phyloP scores from a whole-genome alignment of 2,888 invertebrate genomes.

The Drosophila paranaensis region DNA sequence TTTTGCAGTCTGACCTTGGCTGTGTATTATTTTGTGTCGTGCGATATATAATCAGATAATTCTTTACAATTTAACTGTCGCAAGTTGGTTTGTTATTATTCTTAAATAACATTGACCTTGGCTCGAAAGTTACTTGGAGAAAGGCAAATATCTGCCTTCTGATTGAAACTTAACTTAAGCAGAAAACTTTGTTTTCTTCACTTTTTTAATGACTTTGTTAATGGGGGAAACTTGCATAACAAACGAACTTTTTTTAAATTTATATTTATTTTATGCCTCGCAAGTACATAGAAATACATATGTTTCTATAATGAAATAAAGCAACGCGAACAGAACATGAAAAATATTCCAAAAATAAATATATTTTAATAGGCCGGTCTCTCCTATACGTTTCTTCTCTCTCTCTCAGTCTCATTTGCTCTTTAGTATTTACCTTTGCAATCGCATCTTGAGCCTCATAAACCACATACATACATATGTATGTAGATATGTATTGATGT shows the following conservation, averaged over 20 bases:
- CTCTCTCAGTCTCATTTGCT: background rate
- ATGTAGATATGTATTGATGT: background rate
- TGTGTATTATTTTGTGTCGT: constrained; percentile 10
- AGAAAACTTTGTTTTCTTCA: background rate
- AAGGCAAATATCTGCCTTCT: background rate
- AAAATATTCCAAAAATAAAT: constrained; percentile 43
- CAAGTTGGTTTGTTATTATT: constrained; percentile 51
- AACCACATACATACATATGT: background rate
- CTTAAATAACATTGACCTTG: constrained; percentile 64
- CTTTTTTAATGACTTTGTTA: background rate
- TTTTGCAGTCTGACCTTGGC: constrained; percentile 51
- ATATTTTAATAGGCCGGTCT: constrained; percentile 24
- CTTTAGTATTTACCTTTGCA: background rate
- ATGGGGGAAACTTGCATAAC: constrained; percentile 15
- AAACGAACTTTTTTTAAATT: background rate
- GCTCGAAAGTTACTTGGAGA: constrained; percentile 14
- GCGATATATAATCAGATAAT: constrained; percentile 20
- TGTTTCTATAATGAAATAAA: constrained; percentile 19
- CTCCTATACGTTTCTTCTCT: background rate
- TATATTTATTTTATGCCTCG: background rate
- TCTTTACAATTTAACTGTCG: constrained; percentile 38
- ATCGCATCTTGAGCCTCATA: background rate
- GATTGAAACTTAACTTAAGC: background rate
- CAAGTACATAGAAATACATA: constrained; percentile 1
- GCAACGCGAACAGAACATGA: constrained; percentile 12